Evolutionary conservation across 2,113 vertebrate genomes (phyloP), one percentile per base, ranked within the genome.

Genomic region (Percina caprodes): DNA sequence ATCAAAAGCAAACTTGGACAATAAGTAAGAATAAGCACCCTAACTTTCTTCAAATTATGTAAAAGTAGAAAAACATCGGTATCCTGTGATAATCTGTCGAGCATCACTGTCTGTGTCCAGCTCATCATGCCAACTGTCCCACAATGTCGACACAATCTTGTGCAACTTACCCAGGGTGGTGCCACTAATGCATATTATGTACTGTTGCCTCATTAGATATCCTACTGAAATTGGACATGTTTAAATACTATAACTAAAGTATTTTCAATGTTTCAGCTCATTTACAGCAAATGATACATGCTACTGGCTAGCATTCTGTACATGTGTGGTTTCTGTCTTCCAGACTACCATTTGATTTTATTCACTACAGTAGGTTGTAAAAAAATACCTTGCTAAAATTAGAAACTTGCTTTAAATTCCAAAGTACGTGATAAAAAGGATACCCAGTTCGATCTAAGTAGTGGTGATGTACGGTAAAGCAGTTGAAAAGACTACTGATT

Each of bases 1-100:
- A 72, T 98, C 97, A 1, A 96, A 98, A 92, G 98, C 97, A 91
- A 99, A 97, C 91, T 99, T 96, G 0, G 98, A 99, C 90, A 99
- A 99, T 91, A 99, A 99, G 98, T 99, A 94, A 96, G 90, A 42
- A 80, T 16, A 35, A 45, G 13, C 5, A 19, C 14, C 13, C 2
- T 24, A 12, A 7, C 2, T 30, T 45, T 54, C 1, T 54, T 51
- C 33, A 42, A 42, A 52, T 69, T 1, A 33, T 46, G 54, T 56
- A 18, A 42, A 26, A 21, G 0, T 21, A 52, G 33, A 77, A 70
- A 84, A 51, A 19, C 7, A 0, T 21, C 6, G 1, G 16, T 59
- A 8, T 67, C 5, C 15, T 79, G n/a, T 77, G 26, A 61, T 59
- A 12, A 19, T 42, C 19, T 35, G 51, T 78, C 35, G 14, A 46